A percentile compares a stretch with the other conserved stretches of the same genome.
Evolutionary conservation across 2,888 invertebrate species (phyloP).

Genomic region (Melanotus villosus): DNA sequence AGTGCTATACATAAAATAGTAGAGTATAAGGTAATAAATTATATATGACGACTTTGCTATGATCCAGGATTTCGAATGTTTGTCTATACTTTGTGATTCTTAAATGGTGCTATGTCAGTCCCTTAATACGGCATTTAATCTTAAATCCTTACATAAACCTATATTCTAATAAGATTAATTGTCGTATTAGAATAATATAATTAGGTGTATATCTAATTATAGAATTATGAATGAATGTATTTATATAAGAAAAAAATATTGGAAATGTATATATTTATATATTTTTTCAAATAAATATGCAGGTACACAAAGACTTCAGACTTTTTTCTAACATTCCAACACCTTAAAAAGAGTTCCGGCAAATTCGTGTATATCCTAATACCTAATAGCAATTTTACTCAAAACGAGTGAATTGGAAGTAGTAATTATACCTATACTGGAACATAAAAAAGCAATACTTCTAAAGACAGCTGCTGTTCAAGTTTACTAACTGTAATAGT

Average conservation of each 20-base stretch:
- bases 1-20: conserved; percentile 3
- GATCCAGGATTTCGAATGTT: conserved; percentile 41
- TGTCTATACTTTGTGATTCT: conserved; percentile 43
- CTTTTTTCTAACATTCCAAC: too few relatives aligned
- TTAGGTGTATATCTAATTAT: conserved; percentile 27
- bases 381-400: too few relatives aligned
- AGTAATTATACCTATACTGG: too few relatives aligned
- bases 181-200: conserved; percentile 12
- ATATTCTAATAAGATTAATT: not conserved
- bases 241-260: conserved; percentile 18
- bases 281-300: conserved; percentile 30
- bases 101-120: conserved; percentile 42
- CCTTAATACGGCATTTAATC: conserved; percentile 16
- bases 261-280: conserved; percentile 21
- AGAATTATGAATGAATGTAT: conserved; percentile 22
- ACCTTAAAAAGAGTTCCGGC: not conserved
- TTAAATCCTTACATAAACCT: not conserved
- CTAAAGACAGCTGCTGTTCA: too few relatives aligned
- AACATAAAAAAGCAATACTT: too few relatives aligned
- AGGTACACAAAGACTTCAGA: conserved; percentile 9
- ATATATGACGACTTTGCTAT: conserved; percentile 49
- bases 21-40: not conserved
- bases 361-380: too few relatives aligned
- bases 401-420: too few relatives aligned
- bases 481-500: too few relatives aligned